These are phyloP conservation scores for Sipha flava DNA, from an alignment of 1,140 invertebrate genomes.

Conservation along the genomic window DNA sequence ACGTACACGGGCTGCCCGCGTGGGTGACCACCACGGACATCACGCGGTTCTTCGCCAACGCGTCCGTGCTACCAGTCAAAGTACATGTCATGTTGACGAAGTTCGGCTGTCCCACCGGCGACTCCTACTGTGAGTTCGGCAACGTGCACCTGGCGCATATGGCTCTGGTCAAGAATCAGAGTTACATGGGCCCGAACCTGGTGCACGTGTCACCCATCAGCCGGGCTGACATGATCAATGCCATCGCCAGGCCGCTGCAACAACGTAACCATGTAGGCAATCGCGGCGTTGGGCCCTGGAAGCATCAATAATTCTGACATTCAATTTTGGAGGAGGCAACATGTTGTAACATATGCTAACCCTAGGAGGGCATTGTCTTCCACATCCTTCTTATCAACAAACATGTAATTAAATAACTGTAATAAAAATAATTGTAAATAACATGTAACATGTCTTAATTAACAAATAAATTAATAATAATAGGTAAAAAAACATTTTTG, in stretches of 20 bases:
- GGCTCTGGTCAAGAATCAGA: constrained; percentile 61
- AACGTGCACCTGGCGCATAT: constrained; percentile 56
- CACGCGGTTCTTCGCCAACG: constrained; percentile 67
- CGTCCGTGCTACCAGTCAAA: constrained; percentile 61
- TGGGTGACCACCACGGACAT: constrained; percentile 66
- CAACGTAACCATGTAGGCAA: neutral
- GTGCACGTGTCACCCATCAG: constrained; percentile 59
- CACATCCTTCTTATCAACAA: too few species aligned
- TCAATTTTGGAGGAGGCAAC: too few species aligned
- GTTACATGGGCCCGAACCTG: constrained; percentile 54
- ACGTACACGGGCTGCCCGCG: constrained; percentile 65
- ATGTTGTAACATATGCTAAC: too few species aligned
- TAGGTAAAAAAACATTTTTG: too few species aligned
- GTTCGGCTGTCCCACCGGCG: constrained; percentile 60
- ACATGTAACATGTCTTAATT: too few species aligned
- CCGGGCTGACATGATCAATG: constrained; percentile 51
- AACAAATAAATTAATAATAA: too few species aligned
- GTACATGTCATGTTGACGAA: constrained; percentile 68
- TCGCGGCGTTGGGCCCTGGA: neutral
- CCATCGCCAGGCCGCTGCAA: constrained; percentile 40
- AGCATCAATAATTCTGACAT: too few species aligned
- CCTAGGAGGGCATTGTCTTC: too few species aligned
- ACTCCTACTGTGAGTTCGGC: constrained; percentile 78
- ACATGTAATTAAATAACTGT: too few species aligned
- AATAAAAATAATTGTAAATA: too few species aligned